These are phyloP conservation scores for Cheirogaleus major DNA, from an alignment of 2,797 vertebrate species.

Conservation along the genomic window DNA sequence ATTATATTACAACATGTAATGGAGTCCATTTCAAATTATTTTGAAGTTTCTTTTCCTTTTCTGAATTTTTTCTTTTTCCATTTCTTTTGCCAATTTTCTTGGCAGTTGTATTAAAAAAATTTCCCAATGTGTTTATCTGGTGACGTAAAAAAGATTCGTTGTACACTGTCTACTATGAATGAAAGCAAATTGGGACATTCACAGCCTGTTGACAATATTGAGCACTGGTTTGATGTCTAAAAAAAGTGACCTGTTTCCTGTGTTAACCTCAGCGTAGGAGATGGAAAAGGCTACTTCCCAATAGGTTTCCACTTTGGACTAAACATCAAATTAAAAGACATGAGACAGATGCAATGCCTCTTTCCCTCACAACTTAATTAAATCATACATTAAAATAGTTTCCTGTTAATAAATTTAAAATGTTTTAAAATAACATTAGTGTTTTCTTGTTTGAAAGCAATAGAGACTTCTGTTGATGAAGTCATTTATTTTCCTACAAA, in stretches of 20 bases:
- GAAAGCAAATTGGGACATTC: constrained; percentile 58
- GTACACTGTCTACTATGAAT: background rate
- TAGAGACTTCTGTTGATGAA: background rate
- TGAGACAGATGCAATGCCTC: background rate
- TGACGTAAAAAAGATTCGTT: constrained; percentile 62
- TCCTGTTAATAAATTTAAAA: background rate
- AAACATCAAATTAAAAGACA: background rate
- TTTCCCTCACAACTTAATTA: background rate
- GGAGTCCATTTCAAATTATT: background rate
- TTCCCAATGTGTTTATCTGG: constrained; percentile 49
- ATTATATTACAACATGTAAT: background rate
- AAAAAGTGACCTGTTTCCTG: constrained; percentile 70
- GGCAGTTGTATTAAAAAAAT: constrained; percentile 16
- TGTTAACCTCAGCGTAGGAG: constrained; percentile 55
- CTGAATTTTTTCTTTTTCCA: constrained; percentile 6
- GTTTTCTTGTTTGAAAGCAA: constrained; percentile 39
- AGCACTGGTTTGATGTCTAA: constrained; percentile 51
- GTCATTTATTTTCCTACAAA: constrained; percentile 30
- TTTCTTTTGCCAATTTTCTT: constrained; percentile 60
- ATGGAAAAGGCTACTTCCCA: constrained; percentile 47
- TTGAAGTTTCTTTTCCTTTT: constrained; percentile 40
- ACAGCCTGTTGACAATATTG: constrained; percentile 52
- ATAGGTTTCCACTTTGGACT: constrained; percentile 12
- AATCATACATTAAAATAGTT: background rate
- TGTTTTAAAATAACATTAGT: background rate